A percentile compares a stretch with the other conserved stretches of the same genome.
These are phyloP conservation scores for Heterodera schachtii DNA, from an alignment of 1,140 invertebrate species.

Conservation along the genomic window DNA sequence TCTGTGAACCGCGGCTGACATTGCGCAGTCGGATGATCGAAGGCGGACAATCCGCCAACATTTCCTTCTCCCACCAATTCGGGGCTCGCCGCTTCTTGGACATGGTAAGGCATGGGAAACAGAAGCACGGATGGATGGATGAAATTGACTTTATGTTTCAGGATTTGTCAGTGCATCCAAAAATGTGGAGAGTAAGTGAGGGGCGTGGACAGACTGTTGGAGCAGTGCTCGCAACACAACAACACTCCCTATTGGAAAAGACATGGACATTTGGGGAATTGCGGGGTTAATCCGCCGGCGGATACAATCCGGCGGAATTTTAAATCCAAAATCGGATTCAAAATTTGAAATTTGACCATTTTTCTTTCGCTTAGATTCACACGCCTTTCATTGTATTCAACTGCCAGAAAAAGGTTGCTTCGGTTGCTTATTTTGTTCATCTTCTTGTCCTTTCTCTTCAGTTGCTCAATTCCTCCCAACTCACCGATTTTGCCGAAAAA, in stretches of 20 bases:
- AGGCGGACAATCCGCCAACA: conserved; percentile 49
- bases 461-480: conserved; percentile 50
- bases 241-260: too few species aligned
- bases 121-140: not conserved
- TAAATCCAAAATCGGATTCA: too few species aligned
- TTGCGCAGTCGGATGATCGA: conserved; percentile 32
- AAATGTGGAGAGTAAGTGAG: conserved; percentile 39
- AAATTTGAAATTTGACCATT: not conserved
- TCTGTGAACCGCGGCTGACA: conserved; percentile 54
- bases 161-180: conserved; percentile 58
- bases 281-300: too few species aligned
- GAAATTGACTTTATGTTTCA: not conserved
- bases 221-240: not conserved
- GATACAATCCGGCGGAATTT: too few species aligned
- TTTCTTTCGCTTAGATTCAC: conserved; percentile 25
- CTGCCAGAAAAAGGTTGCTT: conserved; percentile 56
- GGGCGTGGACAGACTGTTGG: not conserved
- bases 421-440: not conserved
- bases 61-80: conserved; percentile 62
- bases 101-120: conserved; percentile 27
- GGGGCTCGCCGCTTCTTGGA: conserved; percentile 58
- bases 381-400: conserved; percentile 61
- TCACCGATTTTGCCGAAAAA: conserved; percentile 42
- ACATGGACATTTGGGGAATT: too few species aligned
- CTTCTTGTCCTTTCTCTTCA: conserved; percentile 25